Conservation (phyloP, 2,113 vertebrate genomes). For the Dicerorhinus sumatrensis region DNA sequence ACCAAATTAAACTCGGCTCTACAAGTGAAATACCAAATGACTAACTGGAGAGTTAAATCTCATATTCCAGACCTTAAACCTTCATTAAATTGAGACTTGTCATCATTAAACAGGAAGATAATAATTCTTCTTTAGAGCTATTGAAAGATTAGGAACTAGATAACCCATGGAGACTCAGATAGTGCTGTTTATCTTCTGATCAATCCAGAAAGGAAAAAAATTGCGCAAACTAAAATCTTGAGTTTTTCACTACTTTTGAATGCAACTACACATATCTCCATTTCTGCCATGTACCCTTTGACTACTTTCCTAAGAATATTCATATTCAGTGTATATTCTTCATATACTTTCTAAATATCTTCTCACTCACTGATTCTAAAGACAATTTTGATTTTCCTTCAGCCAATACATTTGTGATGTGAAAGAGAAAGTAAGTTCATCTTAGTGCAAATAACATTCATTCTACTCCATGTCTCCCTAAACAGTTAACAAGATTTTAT, state of each 20-base stretch:
- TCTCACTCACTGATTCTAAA: neutral
- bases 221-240: neutral
- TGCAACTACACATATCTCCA: neutral
- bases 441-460: neutral
- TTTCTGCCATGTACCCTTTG: rapidly evolving
- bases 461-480: neutral
- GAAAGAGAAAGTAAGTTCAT: neutral
- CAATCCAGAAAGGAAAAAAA: neutral
- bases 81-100: neutral
- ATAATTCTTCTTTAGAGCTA: neutral
- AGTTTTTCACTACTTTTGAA: neutral
- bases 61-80: neutral
- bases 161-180: neutral
- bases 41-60: neutral
- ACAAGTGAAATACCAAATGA: neutral
- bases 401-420: neutral
- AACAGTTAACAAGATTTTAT: neutral
- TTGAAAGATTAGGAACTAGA: neutral
- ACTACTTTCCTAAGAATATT: neutral
- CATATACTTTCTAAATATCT: neutral
- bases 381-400: neutral
- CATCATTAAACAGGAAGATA: neutral
- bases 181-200: neutral
- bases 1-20: neutral
- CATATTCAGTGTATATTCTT: neutral